Evolutionary conservation across 2,888 invertebrate genomes (phyloP).

Genomic region (Netelia fuscicornis): DNA sequence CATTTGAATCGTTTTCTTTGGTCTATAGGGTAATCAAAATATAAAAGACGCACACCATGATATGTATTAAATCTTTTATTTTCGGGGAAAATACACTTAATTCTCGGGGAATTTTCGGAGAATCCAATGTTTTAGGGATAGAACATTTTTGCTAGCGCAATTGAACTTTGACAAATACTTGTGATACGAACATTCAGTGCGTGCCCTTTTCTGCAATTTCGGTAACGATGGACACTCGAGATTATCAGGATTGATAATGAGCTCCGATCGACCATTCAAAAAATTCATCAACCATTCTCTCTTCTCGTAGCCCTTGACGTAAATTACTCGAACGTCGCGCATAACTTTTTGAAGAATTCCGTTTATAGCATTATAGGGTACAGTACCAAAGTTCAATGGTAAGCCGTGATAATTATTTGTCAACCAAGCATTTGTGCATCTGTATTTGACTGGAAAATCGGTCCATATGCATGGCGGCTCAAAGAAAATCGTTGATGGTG

Average conservation of each 20-base stretch:
- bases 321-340: constrained; percentile 9
- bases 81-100: no score
- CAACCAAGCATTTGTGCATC: constrained; percentile 36
- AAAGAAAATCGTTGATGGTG: constrained; percentile 37
- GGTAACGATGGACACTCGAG: not conserved
- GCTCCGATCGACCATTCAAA: not conserved
- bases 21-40: no score
- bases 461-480: constrained; percentile 29
- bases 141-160: constrained; percentile 2
- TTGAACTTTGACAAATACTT: not conserved
- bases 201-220: not conserved
- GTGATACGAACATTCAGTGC: not conserved
- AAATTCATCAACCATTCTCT: not conserved
- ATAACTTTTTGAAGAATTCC: constrained; percentile 25
- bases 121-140: not conserved
- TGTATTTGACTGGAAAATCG: constrained; percentile 29
- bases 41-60: no score
- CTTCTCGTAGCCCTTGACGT: constrained; percentile 37
- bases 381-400: constrained; percentile 36
- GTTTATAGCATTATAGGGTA: constrained; percentile 2
- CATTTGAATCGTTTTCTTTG: no score
- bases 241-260: constrained; percentile 1
- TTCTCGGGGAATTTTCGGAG: no score
- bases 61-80: no score
- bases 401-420: constrained; percentile 34